Conservation (phyloP, 2,797 vertebrate genomes). For the Lacerta agilis region DNA sequence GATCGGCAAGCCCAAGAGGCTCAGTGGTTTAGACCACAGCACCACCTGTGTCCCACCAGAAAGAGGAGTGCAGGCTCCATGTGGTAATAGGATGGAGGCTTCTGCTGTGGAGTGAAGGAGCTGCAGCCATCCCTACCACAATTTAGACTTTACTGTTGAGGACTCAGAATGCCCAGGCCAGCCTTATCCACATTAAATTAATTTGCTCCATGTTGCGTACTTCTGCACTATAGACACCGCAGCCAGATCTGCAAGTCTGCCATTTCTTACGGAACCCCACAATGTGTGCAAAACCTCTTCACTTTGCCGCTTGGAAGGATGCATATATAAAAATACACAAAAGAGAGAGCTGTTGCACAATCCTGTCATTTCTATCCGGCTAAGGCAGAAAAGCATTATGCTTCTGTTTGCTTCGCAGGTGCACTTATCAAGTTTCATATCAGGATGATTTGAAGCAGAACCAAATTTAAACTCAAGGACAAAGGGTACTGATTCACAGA, state of each 20-base stretch:
- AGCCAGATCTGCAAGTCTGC: conserved; percentile 50
- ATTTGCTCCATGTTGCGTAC: conserved; percentile 55
- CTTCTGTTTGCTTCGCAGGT: conserved; percentile 42
- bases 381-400: conserved; percentile 45
- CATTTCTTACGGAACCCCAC: conserved; percentile 52
- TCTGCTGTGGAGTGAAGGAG: too few species aligned
- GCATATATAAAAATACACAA: too few species aligned
- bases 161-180: too few species aligned
- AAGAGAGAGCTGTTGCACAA: background rate
- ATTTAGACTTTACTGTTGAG: background rate
- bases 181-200: background rate
- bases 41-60: too few species aligned
- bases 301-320: conserved; percentile 19
- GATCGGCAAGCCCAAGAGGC: too few species aligned
- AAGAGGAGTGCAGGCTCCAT: too few species aligned
- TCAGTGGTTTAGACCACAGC: too few species aligned
- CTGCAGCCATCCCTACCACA: too few species aligned
- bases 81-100: too few species aligned
- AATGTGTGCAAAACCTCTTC: conserved; percentile 50
- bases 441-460: conserved; percentile 61
- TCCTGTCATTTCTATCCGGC: conserved; percentile 35
- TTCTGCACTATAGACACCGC: conserved; percentile 20
- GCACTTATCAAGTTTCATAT: conserved; percentile 49
- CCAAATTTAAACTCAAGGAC: conserved; percentile 65
- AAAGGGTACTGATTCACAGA: conserved; percentile 47